Evolutionary conservation across 2,888 invertebrate genomes (phyloP), one percentile per base, ranked within the genome.

Genomic region (Anthoptus insignis): DNA sequence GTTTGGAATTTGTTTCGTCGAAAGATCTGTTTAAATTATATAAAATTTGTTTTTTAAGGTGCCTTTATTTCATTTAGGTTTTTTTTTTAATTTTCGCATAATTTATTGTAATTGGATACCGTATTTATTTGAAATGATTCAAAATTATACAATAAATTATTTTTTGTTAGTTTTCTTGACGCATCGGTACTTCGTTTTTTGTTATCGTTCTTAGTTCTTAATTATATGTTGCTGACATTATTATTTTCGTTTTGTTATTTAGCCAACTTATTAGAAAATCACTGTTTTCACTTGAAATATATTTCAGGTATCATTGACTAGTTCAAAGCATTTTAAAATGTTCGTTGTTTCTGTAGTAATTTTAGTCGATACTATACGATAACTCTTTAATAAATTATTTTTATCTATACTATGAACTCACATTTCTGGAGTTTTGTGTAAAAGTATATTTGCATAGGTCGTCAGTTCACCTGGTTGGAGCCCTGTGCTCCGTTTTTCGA

Each of bases 1-100:
- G 7, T 53, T 32, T 3, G 4, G 27, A 29, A 42, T 21, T 27
- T 27, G 29, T 52, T 39, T 19, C 69, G 66, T 70, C 72, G 70
- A 75, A 73, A 74, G 72, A 70, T 68, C 69, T 71, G 70, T 54
- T 50, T 54, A 32, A 45, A 22, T 22, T 45, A 42, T 53, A 32
- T 45, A n/a, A n/a, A n/a, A 21, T 34, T 42, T 60, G 14, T 29
- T 45, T 54, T 72, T 66, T 70, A 69, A 76, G 80, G 72, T 64
- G 73, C 75, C 74, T 72, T 68, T 65, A 57, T 65, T 50, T 50
- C 54, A 47, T 47, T 68, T 69, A 67, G 64, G 19, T 39, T 68
- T 66, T 64, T 65, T 66, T 68, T 68, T 67, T 69, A 66, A 70
- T 71, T 69, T 76, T 74, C 67, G 69, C 65, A 65, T 70, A 65